Base-by-base conservation (phyloP, 2,113 vertebrate species). In the Pygoscelis adeliae region DNA sequence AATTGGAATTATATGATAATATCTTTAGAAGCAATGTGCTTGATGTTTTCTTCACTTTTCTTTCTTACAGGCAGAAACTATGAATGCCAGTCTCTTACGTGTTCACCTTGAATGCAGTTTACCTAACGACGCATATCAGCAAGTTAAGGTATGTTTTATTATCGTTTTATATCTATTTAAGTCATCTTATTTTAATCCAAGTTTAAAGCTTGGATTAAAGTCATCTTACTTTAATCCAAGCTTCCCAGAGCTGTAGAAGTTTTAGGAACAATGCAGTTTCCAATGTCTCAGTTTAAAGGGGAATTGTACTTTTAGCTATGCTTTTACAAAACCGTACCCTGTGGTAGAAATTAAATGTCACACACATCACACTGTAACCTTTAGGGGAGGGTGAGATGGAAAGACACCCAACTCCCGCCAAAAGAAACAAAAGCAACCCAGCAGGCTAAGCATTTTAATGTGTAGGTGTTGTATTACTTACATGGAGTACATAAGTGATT, bases 91-190 rank as follows among this genome's bases (percentile, higher is more conserved):
- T 82, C 98, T 99, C 46, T 98, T 99, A 97, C 98, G 97, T 97
- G 98, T 99, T 71, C 98, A 98, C 73, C 98, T 99, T 96, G 99
- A 99, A 97, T 99, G 99, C 98, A 99, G 98, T 98, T 98, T 99
- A 95, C 98, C 98, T 83, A 99, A 99, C 74, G 98, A 98, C 66
- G 97, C 98, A 36, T 98, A 98, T 82, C 98, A 98, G 94, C 98
- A 96, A 84, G 97, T 98, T 95, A 99, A 99, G 99, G 99, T 99
- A 99, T 85, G 59, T 44, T 81, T 74, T 86, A 56, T 65, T 79
- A 36, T 7, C 7, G 6, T 49, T 74, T 85, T 67, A 4, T 52
- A 52, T 22, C 11, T 71, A 4, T 58, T n/a, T 62, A 49, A 53
- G 10, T 83, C 17, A 18, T 95, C 53, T 88, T 80, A 62, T 80